A percentile compares a stretch with the other conserved stretches of the same genome.
phyloP scores from a whole-genome alignment of 2,888 invertebrate genomes.

The Micropterix aruncella region DNA sequence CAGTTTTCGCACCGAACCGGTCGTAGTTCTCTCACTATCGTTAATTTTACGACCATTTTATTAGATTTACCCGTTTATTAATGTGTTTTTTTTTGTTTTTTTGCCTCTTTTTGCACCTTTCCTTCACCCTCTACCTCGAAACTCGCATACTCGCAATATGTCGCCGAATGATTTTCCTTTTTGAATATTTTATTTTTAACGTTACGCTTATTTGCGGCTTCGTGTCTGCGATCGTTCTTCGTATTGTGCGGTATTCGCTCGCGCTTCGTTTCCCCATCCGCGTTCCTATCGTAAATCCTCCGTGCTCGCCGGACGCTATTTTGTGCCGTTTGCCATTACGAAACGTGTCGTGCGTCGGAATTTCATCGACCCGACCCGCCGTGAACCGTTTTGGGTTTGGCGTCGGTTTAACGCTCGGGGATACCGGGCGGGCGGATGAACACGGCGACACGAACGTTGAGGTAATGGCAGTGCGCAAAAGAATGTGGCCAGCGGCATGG shows the following conservation, averaged over 20 bases:
- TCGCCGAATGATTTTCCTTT: constrained; percentile 8
- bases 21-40: no score
- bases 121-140: constrained; percentile 7
- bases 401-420: no score
- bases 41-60: constrained; percentile 9
- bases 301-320: no score
- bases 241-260: constrained; percentile 3
- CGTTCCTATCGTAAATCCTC: constrained; percentile 10
- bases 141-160: constrained; percentile 8
- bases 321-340: no score
- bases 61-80: constrained; percentile 7
- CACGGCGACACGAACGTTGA: no score
- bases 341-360: no score
- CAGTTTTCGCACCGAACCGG: no score
- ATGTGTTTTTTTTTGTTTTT: constrained; percentile 11
- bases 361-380: no score
- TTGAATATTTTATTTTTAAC: constrained; percentile 5
- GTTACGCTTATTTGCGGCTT: neutral
- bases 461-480: constrained; percentile 73
- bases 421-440: no score
- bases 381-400: no score
- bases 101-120: constrained; percentile 12
- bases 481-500: constrained; percentile 81
- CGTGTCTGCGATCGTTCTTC: constrained; percentile 15
- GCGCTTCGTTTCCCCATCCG: neutral